Base-by-base conservation (phyloP, 2,113 vertebrate genomes). In the Hippocampus zosterae region DNA sequence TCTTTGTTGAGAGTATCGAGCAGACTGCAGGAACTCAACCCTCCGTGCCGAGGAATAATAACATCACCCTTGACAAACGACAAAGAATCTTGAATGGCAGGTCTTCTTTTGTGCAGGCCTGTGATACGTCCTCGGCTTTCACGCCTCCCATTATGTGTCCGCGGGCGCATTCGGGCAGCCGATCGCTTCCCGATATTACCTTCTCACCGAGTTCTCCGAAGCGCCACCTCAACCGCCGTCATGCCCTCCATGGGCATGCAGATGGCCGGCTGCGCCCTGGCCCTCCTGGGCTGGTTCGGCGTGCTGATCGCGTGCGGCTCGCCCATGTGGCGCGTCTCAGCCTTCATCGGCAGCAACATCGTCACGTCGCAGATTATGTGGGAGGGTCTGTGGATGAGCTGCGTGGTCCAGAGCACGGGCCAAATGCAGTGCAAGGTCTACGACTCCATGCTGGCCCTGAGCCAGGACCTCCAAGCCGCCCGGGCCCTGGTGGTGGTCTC, bases 311-410 rank as follows among this genome's bases (percentile, higher is more conserved):
- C 73, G 12, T 92, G 88, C 1, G 84, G 33, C 0, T 44, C 73
- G 0, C 90, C 89, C 68, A 90, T 87, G 89, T 92, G 92, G 89
- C 80, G 81, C 42, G 88, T 93, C 55, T 79, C 82, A 0, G 88
- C 82, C 0, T 92, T 92, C 81, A 88, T 91, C 2, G 86, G 88
- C 37, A 86, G 44, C 77, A 91, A 84, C 80, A 88, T 85, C 5
- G 88, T 93, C 73, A 92, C 89, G 0, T 83, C 89, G 0, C 91
- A 92, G 88, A 41, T 37, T 64, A 74, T 89, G 2, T 92, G 89
- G 90, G 92, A 92, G 60, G 92, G 90, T 52, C 63, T 91, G 75
- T 92, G 88, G 89, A 91, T 92, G 91, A 90, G 5, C 82, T 91
- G 89, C 68, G 79, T 91, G 71, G 78, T 78, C 1, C 88, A 92